phyloP scores from a whole-genome alignment of 2,797 vertebrate genomes.

The Ctenochaetus hawaiiensis region DNA sequence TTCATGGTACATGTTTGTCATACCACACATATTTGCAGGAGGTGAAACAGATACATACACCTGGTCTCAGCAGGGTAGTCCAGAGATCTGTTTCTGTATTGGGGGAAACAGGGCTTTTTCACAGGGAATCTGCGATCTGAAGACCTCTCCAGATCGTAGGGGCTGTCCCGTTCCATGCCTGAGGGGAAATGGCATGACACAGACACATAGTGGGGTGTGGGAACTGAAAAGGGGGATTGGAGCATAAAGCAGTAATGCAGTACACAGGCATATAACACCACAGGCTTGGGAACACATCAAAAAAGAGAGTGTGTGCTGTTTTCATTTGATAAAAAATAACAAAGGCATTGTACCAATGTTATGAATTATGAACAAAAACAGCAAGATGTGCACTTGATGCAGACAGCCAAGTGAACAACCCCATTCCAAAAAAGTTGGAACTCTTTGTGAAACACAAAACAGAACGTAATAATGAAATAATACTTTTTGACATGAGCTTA shows the following conservation, averaged over 20 bases:
- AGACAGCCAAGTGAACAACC: background rate
- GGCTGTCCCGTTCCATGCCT: constrained; percentile 84
- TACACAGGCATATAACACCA: constrained; percentile 26
- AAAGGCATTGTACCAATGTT: constrained; percentile 41
- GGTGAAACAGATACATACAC: constrained; percentile 75
- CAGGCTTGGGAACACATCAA: constrained; percentile 48
- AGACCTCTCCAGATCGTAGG: constrained; percentile 80
- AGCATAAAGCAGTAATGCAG: constrained; percentile 29
- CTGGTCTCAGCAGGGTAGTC: constrained; percentile 79
- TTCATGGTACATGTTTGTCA: constrained; percentile 11
- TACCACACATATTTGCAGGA: constrained; percentile 51
- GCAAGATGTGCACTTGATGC: constrained; percentile 3
- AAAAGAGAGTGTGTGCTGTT: constrained; percentile 34
- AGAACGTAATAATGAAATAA: too few species aligned
- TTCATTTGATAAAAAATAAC: constrained; percentile 49
- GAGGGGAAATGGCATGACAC: constrained; percentile 65
- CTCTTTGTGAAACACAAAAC: too few species aligned
- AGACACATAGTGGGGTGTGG: constrained; percentile 45
- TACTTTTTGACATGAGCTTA: too few species aligned
- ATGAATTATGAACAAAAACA: constrained; percentile 50
- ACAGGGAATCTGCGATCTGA: constrained; percentile 83
- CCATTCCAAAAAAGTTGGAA: too few species aligned
- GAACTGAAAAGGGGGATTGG: constrained; percentile 27
- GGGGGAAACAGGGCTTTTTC: constrained; percentile 83
- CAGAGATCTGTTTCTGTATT: constrained; percentile 86